Evolutionary conservation across 2,113 vertebrate genomes (phyloP), one percentile per base, ranked within the genome.

Genomic region (Lontra canadensis): DNA sequence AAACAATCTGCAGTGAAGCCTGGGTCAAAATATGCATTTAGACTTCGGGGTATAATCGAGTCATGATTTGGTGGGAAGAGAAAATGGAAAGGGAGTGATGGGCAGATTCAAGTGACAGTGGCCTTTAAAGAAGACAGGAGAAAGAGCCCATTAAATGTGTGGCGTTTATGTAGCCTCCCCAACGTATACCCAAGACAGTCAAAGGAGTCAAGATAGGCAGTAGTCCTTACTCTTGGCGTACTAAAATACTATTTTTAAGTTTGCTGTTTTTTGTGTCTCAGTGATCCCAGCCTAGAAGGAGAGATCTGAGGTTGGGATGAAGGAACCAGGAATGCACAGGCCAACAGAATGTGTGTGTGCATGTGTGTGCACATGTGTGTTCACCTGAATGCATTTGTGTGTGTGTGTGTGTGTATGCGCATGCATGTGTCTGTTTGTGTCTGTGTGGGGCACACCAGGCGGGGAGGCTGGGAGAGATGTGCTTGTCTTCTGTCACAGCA

Each of bases 391-490:
- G 15, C 15, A 7, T 57, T 57, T 23, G 57, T 59, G 57, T 59
- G 21, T 25, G 57, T 25, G 21, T 21, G 20, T 49, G 49, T 49
- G 49, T 55, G 55, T 55, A 15, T 21, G 7, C 12, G 25, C 0
- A 3, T 59, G 57, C 57, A 59, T 25, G 57, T 59, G 57, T 59
- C 57, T 15, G 65, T 17, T 8, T 69, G 21, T 73, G 69, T 39
- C n/a, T 61, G 5, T 14, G 5, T 59, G 34, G 39, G 26, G 11
- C 6, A n/a, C 0, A 1, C 49, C 11, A 21, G 25, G 21, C 5
- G 8, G 18, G 31, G 11, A 29, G 49, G n/a, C 61, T 31, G 42
- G 44, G 42, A 23, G 26, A 10, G 26, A 14, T 2, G 2, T 12
- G 13, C 20, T 63, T 6, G 26, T 47, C 31, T 42, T 14, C 2